These are phyloP conservation scores for Meteorus cinctellus DNA, from an alignment of 2,888 invertebrate species.

Conservation along the genomic window DNA sequence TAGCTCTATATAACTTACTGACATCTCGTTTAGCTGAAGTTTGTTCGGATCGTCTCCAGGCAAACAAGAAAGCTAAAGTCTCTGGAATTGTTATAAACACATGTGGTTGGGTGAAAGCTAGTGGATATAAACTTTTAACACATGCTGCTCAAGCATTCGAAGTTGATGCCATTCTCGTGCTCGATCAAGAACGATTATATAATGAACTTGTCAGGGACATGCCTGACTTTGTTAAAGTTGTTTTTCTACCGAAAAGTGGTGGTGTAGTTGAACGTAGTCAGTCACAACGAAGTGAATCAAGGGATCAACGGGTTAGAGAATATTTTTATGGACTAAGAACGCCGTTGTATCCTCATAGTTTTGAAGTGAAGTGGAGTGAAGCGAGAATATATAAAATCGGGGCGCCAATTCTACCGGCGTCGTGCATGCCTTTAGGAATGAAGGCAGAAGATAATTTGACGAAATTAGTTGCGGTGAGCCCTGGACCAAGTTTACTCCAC, in stretches of 20 bases:
- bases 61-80: constrained; percentile 88
- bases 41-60: constrained; percentile 87
- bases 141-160: constrained; percentile 95
- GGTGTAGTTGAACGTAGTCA: constrained; percentile 94
- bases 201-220: constrained; percentile 95
- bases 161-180: constrained; percentile 94
- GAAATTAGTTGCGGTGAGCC: constrained; percentile 87
- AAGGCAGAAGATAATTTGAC: constrained; percentile 92
- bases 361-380: constrained; percentile 93
- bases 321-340: constrained; percentile 95
- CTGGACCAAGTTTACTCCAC: constrained; percentile 86
- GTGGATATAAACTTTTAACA: constrained; percentile 89
- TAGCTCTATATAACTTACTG: constrained; percentile 88
- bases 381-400: constrained; percentile 95
- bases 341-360: constrained; percentile 93
- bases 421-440: constrained; percentile 98
- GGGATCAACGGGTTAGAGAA: constrained; percentile 89
- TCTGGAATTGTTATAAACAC: constrained; percentile 98
- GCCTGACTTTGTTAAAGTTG: constrained; percentile 93
- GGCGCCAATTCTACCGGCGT: constrained; percentile 93
- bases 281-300: constrained; percentile 80
- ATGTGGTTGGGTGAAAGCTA: constrained; percentile 96
- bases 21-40: constrained; percentile 90
- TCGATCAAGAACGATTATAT: constrained; percentile 97
- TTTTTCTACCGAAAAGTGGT: constrained; percentile 95